phyloP scores from a whole-genome alignment of 2,113 vertebrate species.

The Procavia capensis region DNA sequence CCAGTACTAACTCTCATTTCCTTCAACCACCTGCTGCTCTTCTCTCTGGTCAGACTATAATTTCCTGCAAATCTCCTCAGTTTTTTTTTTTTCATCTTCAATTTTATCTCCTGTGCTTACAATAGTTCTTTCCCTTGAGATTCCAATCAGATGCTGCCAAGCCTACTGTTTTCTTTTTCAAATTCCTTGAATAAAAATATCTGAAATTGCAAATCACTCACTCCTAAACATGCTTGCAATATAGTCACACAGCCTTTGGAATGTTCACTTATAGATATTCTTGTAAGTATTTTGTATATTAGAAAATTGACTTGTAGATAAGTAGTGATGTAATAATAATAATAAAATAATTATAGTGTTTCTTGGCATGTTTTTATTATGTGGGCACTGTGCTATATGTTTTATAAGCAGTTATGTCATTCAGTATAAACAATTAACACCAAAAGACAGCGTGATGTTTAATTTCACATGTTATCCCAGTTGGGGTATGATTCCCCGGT shows the following conservation, averaged over 20 bases:
- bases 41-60: constrained; percentile 17
- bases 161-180: background rate
- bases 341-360: background rate
- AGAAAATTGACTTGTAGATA: background rate
- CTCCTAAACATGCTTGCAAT: background rate
- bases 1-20: background rate
- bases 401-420: background rate
- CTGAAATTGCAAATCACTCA: background rate
- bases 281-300: background rate
- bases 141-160: constrained; percentile 11
- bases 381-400: background rate
- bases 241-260: background rate
- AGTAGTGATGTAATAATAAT: background rate
- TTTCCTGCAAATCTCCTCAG: constrained; percentile 71
- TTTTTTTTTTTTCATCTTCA: constrained; percentile 76
- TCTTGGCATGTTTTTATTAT: background rate
- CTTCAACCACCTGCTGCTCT: background rate
- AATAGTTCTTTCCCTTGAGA: background rate
- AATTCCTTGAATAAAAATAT: background rate
- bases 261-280: background rate
- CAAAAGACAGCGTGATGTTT: background rate
- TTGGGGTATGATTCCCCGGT: no score
- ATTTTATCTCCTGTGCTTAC: constrained; percentile 60
- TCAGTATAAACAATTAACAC: background rate
- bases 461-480: no score